Conservation (phyloP, 2,797 vertebrate genomes). For the Cossypha caffra region DNA sequence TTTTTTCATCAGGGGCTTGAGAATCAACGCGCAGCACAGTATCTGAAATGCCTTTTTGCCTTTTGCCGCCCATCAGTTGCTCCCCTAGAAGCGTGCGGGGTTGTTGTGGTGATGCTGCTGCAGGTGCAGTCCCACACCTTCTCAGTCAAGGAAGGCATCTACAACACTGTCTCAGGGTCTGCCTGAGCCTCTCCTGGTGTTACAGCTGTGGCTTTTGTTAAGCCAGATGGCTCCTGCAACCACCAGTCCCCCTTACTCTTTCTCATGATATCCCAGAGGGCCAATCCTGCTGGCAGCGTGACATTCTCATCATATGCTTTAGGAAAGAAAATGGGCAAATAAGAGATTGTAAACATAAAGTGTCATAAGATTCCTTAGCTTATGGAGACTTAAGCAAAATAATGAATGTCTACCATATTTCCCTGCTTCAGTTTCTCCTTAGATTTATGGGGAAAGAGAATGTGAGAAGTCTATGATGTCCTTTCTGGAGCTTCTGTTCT, state of each 20-base stretch:
- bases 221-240: not conserved
- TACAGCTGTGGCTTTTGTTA: not conserved
- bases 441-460: not conserved
- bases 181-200: not conserved
- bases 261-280: not conserved
- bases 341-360: not conserved
- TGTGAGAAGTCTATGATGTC: not conserved
- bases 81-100: accelerated
- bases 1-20: not conserved
- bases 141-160: not conserved
- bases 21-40: not conserved
- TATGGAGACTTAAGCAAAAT: not conserved
- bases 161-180: not conserved
- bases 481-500: not conserved
- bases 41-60: not conserved
- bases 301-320: not conserved
- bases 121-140: no score
- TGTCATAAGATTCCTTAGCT: not conserved
- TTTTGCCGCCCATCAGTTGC: not conserved
- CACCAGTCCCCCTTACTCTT: not conserved
- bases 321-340: not conserved
- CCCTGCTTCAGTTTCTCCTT: not conserved
- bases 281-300: not conserved
- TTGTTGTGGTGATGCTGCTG: not conserved
- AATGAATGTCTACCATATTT: not conserved